Evolutionary conservation across 2,888 invertebrate genomes (phyloP), one percentile per base, ranked within the genome.

Genomic region (Leptinotarsa haldemani): DNA sequence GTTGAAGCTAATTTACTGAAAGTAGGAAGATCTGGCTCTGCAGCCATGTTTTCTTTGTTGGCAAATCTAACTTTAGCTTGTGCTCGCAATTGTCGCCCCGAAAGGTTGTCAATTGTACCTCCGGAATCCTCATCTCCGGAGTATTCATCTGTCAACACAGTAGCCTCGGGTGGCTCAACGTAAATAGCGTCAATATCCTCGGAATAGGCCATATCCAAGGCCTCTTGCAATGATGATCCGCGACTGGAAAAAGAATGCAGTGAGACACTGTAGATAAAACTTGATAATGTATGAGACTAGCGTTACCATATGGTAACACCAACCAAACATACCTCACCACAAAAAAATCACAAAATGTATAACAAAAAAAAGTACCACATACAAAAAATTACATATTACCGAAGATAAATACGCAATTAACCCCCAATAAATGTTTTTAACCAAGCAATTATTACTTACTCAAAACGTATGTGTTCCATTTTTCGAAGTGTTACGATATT

Each of bases 131-230:
- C 70, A 64, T 70, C 64, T 50, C 64, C 50, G 40, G 2, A 70
- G 25, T 70, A 48, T 70, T 58, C 63, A 70, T 70, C 70, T 13
- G 70, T 63, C n/a, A 70, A 40, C 16, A 70, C 70, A 12, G 30
- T 46, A 20, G n/a, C 48, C 40, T 70, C 70, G 15, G 70, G 63
- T 46, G 61, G 70, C 46, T 70, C 63, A 48, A 70, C 50, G 20
- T 47, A 70, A 61, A 70, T 70, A 46, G 61, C 63, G 18, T 70
- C 63, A 63, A 63, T 70, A 48, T 48, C 48, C 9, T 48, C 48
- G 48, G 9, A n/a, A n/a, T n/a, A n/a, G n/a, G n/a, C n/a, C 48
- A 48, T 15, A 48, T 63, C 40, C 46, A 70, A 58, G 5, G 63
- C 61, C 56, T 70, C 63, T 25, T 70, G 25, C 63, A 70, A 48